Conservation (phyloP, 2,888 invertebrate genomes). For the Sarcophaga caerulescens region DNA sequence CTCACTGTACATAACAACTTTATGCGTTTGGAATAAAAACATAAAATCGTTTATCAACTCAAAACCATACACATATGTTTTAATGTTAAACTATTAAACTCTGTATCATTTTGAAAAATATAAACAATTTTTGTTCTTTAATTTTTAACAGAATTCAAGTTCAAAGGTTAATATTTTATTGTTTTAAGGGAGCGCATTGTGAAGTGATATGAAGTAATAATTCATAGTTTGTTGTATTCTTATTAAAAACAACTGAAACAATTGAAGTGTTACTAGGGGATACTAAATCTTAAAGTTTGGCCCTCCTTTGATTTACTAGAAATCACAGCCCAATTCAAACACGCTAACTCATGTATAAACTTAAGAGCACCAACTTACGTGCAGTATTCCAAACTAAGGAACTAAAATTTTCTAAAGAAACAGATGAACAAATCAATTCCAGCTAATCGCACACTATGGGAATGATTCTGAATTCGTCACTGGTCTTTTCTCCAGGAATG, state of each 20-base stretch:
- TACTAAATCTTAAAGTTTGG: too few species aligned
- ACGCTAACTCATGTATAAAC: neutral
- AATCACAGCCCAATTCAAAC: neutral
- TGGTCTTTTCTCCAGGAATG: too few species aligned
- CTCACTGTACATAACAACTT: too few species aligned
- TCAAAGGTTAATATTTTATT: constrained; percentile 31
- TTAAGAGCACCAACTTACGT: neutral
- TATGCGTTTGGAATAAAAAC: too few species aligned
- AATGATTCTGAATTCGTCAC: too few species aligned
- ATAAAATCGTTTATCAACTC: too few species aligned
- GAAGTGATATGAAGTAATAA: neutral
- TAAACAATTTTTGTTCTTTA: neutral
- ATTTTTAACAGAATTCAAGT: neutral
- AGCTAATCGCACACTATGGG: too few species aligned
- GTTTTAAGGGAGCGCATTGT: neutral
- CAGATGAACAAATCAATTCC: too few species aligned
- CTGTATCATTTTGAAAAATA: too few species aligned
- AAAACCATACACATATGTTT: constrained; percentile 6
- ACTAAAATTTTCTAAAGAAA: too few species aligned
- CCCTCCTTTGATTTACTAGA: neutral
- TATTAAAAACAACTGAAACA: neutral
- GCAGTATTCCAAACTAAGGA: too few species aligned
- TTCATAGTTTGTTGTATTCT: neutral
- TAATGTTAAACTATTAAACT: neutral
- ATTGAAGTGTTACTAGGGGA: neutral